These are phyloP conservation scores for Eupeodes latifasciatus DNA, from an alignment of 2,888 invertebrate species.

Conservation along the genomic window DNA sequence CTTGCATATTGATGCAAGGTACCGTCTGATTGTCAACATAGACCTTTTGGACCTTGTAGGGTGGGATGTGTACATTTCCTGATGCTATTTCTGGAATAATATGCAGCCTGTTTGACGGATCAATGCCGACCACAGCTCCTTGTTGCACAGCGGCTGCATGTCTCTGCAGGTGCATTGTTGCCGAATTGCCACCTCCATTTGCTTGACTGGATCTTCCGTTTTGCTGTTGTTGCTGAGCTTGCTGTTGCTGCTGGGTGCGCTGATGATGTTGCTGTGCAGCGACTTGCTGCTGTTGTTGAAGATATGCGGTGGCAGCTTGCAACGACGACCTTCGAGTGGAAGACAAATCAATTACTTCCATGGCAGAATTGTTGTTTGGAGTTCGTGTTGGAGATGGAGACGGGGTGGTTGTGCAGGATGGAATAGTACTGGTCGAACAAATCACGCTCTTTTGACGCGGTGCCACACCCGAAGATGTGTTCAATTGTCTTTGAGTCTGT, in stretches of 20 bases:
- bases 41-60: conserved; percentile 92
- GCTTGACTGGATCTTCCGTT: conserved; percentile 74
- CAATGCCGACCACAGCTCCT: conserved; percentile 78
- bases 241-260: conserved; percentile 77
- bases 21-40: conserved; percentile 92
- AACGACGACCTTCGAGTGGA: conserved; percentile 84
- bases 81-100: conserved; percentile 89
- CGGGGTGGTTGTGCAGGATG: conserved; percentile 77
- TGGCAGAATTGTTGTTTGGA: conserved; percentile 79
- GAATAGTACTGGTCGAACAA: conserved; percentile 81
- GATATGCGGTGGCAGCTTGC: conserved; percentile 78
- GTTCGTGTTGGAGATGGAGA: conserved; percentile 79
- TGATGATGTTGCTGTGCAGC: conserved; percentile 80
- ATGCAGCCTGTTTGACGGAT: conserved; percentile 84
- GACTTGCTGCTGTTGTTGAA: conserved; percentile 78
- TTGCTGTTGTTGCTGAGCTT: conserved; percentile 79
- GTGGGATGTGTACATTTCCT: conserved; percentile 88
- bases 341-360: conserved; percentile 85
- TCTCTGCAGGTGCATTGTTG: conserved; percentile 85
- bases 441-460: conserved; percentile 83
- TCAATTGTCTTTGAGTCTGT: conserved; percentile 64
- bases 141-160: conserved; percentile 80
- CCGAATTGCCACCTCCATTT: conserved; percentile 76
- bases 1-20: conserved; percentile 94
- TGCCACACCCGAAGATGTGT: conserved; percentile 56